Percentiles rank a stretch among this genome's conserved stretches.
phyloP scores from a whole-genome alignment of 2,113 vertebrate genomes.

The Ciconia stormi region DNA sequence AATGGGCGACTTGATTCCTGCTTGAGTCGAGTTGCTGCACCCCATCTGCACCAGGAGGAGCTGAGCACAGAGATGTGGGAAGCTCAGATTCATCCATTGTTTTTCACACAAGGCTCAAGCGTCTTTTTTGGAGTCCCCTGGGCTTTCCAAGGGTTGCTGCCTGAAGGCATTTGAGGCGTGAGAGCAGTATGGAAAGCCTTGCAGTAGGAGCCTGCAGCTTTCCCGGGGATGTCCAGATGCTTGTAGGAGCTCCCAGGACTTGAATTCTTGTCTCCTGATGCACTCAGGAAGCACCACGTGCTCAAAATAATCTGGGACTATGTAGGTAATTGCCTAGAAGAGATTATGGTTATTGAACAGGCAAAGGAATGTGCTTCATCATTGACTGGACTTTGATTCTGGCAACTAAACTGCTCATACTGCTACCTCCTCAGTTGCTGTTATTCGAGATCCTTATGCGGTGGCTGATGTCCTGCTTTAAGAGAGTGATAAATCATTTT shows the following conservation, averaged over 20 bases:
- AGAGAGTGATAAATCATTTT: background rate
- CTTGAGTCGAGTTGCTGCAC: background rate
- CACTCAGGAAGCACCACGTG: background rate
- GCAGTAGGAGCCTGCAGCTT: background rate
- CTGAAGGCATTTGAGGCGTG: background rate
- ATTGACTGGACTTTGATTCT: background rate
- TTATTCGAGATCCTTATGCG: background rate
- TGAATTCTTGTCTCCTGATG: background rate
- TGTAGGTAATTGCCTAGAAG: background rate
- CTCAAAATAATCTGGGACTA: background rate
- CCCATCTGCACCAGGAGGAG: background rate
- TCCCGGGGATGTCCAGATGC: background rate
- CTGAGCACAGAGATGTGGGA: background rate
- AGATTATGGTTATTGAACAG: background rate
- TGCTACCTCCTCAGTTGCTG: background rate
- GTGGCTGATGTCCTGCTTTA: background rate
- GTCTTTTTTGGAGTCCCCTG: background rate
- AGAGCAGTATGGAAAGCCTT: background rate
- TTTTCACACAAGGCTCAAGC: background rate
- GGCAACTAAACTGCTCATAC: background rate
- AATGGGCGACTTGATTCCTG: background rate
- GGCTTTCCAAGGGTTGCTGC: background rate
- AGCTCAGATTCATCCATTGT: fast-evolving
- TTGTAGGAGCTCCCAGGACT: background rate
- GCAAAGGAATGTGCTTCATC: background rate